phyloP scores from a whole-genome alignment of 2,888 invertebrate genomes.

The Caenorhabditis plicata region DNA sequence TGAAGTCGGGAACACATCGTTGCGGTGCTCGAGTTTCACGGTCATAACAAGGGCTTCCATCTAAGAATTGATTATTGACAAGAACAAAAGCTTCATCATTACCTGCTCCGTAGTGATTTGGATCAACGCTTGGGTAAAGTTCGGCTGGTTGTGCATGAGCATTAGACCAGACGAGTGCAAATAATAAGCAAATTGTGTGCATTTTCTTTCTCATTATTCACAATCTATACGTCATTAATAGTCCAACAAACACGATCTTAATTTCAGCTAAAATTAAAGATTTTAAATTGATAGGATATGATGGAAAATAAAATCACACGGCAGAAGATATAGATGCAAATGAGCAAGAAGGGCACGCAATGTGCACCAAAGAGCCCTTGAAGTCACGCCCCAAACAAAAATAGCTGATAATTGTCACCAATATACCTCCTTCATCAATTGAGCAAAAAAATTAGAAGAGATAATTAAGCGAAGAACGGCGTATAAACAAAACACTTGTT shows the following conservation, averaged over 20 bases:
- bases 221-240: conserved; percentile 4
- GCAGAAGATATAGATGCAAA: neutral
- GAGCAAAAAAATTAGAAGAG: too few species aligned
- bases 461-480: too few species aligned
- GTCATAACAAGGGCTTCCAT: conserved; percentile 57
- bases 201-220: conserved; percentile 5
- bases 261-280: too few species aligned
- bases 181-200: conserved; percentile 6
- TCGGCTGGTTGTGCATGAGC: conserved; percentile 53
- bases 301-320: neutral
- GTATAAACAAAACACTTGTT: too few species aligned
- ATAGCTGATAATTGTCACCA: too few species aligned
- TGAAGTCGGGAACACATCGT: conserved; percentile 87
- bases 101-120: conserved; percentile 59
- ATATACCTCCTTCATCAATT: too few species aligned
- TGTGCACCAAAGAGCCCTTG: conserved; percentile 21
- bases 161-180: conserved; percentile 18
- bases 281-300: conserved; percentile 3
- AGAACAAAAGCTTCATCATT: neutral
- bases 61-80: conserved; percentile 11
- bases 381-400: too few species aligned
- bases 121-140: conserved; percentile 57
- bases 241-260: conserved; percentile 2
- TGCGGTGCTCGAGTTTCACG: conserved; percentile 47
- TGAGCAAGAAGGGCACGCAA: conserved; percentile 1